Evolutionary conservation across 2,888 invertebrate species (phyloP).

Genomic region (Hyalella azteca): DNA sequence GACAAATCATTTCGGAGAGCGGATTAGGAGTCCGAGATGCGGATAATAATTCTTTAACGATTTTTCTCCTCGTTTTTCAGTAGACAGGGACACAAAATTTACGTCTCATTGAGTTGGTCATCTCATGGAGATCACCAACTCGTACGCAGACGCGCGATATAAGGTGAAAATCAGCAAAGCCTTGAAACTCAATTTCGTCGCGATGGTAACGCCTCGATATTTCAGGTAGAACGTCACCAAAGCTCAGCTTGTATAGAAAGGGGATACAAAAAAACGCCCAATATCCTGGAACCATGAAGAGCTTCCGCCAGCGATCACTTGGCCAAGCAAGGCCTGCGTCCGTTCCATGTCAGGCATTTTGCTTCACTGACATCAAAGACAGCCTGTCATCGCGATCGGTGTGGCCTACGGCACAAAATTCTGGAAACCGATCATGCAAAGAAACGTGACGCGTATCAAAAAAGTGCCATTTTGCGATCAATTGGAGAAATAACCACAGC

Average conservation of each 20-base stretch:
- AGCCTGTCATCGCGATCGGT: conserved; percentile 4
- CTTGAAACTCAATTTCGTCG: background rate
- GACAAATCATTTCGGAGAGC: too few relatives aligned
- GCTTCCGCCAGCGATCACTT: conserved; percentile 28
- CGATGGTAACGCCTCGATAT: background rate
- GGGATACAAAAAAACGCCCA: conserved; percentile 11
- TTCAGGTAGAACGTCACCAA: background rate
- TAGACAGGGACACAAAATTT: too few relatives aligned
- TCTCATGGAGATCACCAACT: too few relatives aligned
- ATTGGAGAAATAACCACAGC: background rate
- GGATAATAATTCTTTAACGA: too few relatives aligned
- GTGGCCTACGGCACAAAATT: conserved; percentile 8
- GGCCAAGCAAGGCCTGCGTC: background rate
- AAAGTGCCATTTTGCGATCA: background rate
- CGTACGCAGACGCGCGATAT: too few relatives aligned
- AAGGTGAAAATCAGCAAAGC: background rate
- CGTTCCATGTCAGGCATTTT: conserved; percentile 24
- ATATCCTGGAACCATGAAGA: background rate
- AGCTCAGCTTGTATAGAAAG: conserved; percentile 8
- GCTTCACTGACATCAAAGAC: conserved; percentile 13
- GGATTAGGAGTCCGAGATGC: too few relatives aligned
- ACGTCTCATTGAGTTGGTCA: too few relatives aligned
- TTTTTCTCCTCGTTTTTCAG: too few relatives aligned
- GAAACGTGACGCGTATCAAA: conserved; percentile 3
- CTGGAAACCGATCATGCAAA: background rate